Evolutionary conservation across 2,113 vertebrate species (phyloP).

Genomic region (Ia io): DNA sequence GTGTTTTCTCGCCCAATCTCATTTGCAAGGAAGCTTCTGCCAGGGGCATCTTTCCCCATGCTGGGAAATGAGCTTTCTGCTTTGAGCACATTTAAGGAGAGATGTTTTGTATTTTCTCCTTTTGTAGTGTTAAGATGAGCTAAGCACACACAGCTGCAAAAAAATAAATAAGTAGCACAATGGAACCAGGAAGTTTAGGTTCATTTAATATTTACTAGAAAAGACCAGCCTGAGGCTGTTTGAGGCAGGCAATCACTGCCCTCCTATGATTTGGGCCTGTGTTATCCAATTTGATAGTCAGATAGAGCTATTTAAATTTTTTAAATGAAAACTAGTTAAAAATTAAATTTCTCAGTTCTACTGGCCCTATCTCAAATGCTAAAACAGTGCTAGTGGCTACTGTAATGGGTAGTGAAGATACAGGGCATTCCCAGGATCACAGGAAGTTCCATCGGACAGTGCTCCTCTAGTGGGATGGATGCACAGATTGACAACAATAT

Average conservation of each 20-base stretch:
- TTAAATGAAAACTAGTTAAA: not conserved
- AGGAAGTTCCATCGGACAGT: not conserved
- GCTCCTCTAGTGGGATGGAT: not conserved
- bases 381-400: not conserved
- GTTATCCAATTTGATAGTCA: not conserved
- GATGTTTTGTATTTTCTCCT: not conserved
- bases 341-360: not conserved
- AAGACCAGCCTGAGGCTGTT: not conserved
- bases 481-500: not conserved
- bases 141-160: not conserved
- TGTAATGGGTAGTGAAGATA: not conserved
- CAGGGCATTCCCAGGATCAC: not conserved
- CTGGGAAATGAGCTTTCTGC: not conserved
- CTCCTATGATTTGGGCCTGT: not conserved
- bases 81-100: constrained; percentile 10
- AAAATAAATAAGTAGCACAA: not conserved
- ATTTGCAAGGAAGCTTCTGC: not conserved
- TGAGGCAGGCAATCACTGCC: not conserved
- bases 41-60: not conserved
- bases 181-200: not conserved
- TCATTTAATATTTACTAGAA: not conserved
- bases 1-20: not conserved
- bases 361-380: not conserved
- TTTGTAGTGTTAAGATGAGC: not conserved
- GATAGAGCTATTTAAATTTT: not conserved